Evolutionary conservation across 2,797 vertebrate genomes (phyloP).

Genomic region (Falco concolor): DNA sequence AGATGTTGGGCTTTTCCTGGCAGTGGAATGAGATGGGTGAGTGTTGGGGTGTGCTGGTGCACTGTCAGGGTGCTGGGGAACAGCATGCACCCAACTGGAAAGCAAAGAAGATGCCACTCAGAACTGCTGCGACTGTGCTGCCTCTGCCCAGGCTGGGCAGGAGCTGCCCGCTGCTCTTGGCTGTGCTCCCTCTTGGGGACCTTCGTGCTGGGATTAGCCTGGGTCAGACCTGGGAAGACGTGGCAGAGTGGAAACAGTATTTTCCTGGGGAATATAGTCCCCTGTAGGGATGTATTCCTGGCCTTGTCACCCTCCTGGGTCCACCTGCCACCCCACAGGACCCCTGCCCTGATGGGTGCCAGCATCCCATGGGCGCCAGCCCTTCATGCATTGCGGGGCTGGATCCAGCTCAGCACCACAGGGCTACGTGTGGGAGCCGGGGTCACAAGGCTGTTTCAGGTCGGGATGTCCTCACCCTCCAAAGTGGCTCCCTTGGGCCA

Average conservation of each 20-base stretch:
- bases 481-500: background rate
- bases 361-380: background rate
- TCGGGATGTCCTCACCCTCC: background rate
- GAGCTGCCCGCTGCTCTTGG: background rate
- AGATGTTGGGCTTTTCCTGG: background rate
- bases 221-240: background rate
- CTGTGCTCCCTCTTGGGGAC: background rate
- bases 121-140: background rate
- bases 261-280: background rate
- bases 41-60: background rate
- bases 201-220: background rate
- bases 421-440: background rate
- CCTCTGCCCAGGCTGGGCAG: background rate
- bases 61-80: accelerated
- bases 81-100: background rate
- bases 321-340: background rate
- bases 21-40: background rate
- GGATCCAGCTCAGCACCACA: background rate
- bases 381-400: background rate
- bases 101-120: background rate
- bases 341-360: background rate
- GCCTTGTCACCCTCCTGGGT: background rate
- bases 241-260: background rate
- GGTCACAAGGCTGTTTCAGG: background rate
- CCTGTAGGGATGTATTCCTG: background rate